Base-by-base conservation (phyloP, 2,888 invertebrate genomes). In the Sinodicranocentrus sp. region DNA sequence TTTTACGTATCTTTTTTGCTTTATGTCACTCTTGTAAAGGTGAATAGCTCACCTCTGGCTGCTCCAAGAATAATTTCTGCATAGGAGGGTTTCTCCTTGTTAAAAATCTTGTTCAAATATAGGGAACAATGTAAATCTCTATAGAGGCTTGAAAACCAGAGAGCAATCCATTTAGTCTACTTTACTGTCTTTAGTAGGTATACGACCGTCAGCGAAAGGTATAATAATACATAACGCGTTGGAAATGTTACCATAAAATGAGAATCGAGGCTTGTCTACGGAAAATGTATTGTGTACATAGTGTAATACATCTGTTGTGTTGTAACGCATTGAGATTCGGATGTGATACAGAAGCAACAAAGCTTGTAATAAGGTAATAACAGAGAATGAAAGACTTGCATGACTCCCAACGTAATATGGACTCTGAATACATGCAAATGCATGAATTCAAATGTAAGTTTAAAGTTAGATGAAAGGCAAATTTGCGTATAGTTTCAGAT, bases 321-420 rank as follows among this genome's bases (percentile, higher is more conserved):
- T 33, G 33, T 33, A 33, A 10, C 10, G 33, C 33, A 33, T 33
- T 33, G 5, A 10, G 33, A 57, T 8, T 57, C 25, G 6, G 5
- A 10, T 63, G 63, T 63, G 33, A 33, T 10, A 33, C 63, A 33
- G 59, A 59, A 44, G 72, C 59, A 72, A 59, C 59, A 72, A 52
- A 26, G 54, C 54, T 52, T 71, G 57, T 54, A 71, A 52, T 71
- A 54, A 71, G 71, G 72, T 59, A 59, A 61, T 73, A 73, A 43
- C 23, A 26, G 43, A 23, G 39, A 72, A 59, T 33, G 28, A 57
- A 59, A 17, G 39, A 52, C 13, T 39, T 72, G 5, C 39, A 57
- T 33, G 15, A 8, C 33, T 59, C 15, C 33, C 19, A 43, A 28
- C 17, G 39, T 19, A 43, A 59, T 26, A 54, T n/a, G 39, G 57